Percentiles rank a stretch among this genome's conserved stretches.
Conservation (phyloP, 2,113 vertebrate genomes). For the Lepus americanus region DNA sequence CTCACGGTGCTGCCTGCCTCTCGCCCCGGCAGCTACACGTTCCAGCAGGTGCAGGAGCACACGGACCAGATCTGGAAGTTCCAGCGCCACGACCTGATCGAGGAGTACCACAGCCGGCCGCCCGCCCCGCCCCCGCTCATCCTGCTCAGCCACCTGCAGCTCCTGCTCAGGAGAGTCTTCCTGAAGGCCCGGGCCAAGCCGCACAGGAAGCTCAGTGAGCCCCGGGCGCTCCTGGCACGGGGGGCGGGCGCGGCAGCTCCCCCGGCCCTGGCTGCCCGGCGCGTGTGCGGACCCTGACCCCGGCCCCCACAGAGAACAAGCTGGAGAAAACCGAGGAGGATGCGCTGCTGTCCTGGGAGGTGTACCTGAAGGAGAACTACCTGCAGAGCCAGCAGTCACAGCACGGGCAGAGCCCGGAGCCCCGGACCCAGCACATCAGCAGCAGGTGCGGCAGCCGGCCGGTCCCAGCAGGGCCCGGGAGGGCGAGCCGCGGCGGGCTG, state of each 20-base stretch:
- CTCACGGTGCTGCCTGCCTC: background rate
- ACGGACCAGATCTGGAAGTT: conserved; percentile 99
- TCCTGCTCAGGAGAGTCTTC: conserved; percentile 88
- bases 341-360: conserved; percentile 95
- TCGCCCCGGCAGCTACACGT: conserved; percentile 92
- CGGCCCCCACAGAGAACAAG: conserved; percentile 86
- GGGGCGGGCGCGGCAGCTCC: rapidly evolving
- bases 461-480: rapidly evolving
- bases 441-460: conserved; percentile 88
- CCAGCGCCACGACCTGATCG: conserved; percentile 95
- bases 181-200: conserved; percentile 71
- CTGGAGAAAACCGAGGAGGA: conserved; percentile 91
- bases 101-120: conserved; percentile 95
- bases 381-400: conserved; percentile 89
- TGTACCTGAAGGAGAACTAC: conserved; percentile 94
- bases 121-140: conserved; percentile 94
- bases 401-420: conserved; percentile 89
- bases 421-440: conserved; percentile 90
- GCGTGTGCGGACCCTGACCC: rapidly evolving
- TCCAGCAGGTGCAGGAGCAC: conserved; percentile 97
- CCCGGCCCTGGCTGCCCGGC: rapidly evolving
- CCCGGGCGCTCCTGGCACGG: rapidly evolving
- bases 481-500: background rate
- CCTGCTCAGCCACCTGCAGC: conserved; percentile 93
- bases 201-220: conserved; percentile 91